Evolutionary conservation across 2,888 invertebrate species (phyloP).

Genomic region (Dicranocentrus wangi): DNA sequence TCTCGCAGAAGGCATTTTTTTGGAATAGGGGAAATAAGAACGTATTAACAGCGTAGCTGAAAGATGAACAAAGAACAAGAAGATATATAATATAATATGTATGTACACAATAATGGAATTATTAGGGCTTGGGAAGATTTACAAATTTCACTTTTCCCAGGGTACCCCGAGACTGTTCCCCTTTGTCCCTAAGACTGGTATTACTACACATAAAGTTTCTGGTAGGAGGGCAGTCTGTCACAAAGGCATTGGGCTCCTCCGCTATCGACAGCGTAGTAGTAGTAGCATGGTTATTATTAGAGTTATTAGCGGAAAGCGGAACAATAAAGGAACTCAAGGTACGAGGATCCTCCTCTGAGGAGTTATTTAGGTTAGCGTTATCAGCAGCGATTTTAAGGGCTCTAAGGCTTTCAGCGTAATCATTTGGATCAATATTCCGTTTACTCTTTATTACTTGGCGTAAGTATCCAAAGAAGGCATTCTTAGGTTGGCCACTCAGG

Average conservation of each 20-base stretch:
- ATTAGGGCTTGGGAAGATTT: too few species aligned
- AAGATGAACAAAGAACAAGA: too few species aligned
- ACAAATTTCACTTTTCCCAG: constrained; percentile 57
- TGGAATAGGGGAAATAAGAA: too few species aligned
- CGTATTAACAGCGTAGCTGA: too few species aligned
- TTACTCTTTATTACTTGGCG: constrained; percentile 72
- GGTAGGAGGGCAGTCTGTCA: background rate
- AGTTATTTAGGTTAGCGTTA: constrained; percentile 6
- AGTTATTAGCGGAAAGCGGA: constrained; percentile 26
- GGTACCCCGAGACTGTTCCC: constrained; percentile 5
- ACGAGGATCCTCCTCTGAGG: too few species aligned
- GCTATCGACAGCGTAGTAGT: background rate
- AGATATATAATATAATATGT: too few species aligned
- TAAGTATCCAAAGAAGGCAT: constrained; percentile 72
- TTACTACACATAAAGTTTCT: background rate
- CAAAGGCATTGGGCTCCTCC: too few species aligned
- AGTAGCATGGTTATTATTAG: constrained; percentile 10
- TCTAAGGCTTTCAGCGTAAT: constrained; percentile 53
- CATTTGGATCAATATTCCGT: constrained; percentile 59
- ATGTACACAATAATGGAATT: too few species aligned
- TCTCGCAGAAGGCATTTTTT: too few species aligned
- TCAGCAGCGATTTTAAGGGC: constrained; percentile 53
- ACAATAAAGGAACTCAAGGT: too few species aligned
- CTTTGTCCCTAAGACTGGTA: background rate
- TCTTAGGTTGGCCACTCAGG: constrained; percentile 55